Evolutionary conservation across 2,113 vertebrate genomes (phyloP).

Genomic region (Murina feae): DNA sequence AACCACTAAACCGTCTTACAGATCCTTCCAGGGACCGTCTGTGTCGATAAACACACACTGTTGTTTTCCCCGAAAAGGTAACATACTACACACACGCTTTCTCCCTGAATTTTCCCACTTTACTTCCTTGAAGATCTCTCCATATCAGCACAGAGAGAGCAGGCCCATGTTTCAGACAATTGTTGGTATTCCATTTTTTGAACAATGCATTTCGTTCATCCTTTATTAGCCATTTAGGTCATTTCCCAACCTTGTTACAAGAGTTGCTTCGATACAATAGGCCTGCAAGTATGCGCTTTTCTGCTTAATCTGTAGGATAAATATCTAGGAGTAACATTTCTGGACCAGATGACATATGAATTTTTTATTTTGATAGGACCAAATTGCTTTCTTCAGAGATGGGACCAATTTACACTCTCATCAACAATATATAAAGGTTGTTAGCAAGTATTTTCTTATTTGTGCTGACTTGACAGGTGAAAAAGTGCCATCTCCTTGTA

Average conservation of each 20-base stretch:
- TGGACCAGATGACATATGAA: not conserved
- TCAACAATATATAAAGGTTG: not conserved
- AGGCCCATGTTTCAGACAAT: not conserved
- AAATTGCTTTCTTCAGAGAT: not conserved
- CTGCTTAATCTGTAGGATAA: not conserved
- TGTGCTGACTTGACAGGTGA: not conserved
- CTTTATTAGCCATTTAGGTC: not conserved
- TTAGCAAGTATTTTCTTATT: not conserved
- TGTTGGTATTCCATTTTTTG: not conserved
- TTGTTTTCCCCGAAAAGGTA: not conserved
- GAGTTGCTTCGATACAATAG: not conserved
- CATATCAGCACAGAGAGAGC: not conserved
- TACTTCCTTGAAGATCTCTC: not conserved
- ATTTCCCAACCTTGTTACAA: not conserved
- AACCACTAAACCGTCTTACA: not conserved
- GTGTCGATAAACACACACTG: not conserved
- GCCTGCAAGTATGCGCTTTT: not conserved
- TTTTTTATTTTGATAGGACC: not conserved
- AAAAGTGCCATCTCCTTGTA: not conserved
- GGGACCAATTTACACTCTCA: not conserved
- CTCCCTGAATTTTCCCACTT: not conserved
- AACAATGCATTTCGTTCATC: not conserved
- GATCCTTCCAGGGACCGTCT: not conserved
- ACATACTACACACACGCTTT: not conserved
- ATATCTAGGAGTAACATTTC: not conserved